Evolutionary conservation across 2,888 invertebrate species (phyloP).

Genomic region (Drosophila rubida): DNA sequence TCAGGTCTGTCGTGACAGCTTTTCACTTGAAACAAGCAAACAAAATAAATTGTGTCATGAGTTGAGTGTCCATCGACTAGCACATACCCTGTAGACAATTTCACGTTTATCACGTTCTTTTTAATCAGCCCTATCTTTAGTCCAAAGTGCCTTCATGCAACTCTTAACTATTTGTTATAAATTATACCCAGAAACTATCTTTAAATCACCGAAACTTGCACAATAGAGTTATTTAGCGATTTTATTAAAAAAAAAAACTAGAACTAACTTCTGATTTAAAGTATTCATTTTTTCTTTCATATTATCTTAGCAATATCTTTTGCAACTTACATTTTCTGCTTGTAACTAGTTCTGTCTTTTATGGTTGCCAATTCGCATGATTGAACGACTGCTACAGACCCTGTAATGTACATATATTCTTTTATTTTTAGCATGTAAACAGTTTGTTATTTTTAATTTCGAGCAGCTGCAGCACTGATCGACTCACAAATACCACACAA

Average conservation of each 20-base stretch:
- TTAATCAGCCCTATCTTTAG: neutral
- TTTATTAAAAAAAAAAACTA: too few relatives aligned
- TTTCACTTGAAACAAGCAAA: neutral
- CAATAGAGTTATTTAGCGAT: too few relatives aligned
- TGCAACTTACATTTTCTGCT: neutral
- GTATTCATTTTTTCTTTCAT: too few relatives aligned
- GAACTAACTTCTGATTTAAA: too few relatives aligned
- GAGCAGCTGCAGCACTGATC: neutral
- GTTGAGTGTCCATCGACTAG: neutral
- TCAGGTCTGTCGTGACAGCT: neutral
- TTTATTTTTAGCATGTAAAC: neutral
- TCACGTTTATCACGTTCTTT: neutral
- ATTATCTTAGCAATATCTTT: too few relatives aligned
- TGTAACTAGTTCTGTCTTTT: neutral
- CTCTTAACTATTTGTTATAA: neutral
- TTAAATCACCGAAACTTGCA: neutral
- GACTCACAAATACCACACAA: too few relatives aligned
- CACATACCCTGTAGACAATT: neutral
- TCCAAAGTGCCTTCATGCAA: neutral
- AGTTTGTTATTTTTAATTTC: neutral
- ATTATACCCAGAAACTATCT: neutral
- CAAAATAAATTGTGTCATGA: neutral
- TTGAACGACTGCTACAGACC: neutral
- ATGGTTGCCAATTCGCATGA: neutral
- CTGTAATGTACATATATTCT: neutral